These are phyloP conservation scores for Spatula versicolor DNA, from an alignment of 2,797 vertebrate species.

Conservation along the genomic window DNA sequence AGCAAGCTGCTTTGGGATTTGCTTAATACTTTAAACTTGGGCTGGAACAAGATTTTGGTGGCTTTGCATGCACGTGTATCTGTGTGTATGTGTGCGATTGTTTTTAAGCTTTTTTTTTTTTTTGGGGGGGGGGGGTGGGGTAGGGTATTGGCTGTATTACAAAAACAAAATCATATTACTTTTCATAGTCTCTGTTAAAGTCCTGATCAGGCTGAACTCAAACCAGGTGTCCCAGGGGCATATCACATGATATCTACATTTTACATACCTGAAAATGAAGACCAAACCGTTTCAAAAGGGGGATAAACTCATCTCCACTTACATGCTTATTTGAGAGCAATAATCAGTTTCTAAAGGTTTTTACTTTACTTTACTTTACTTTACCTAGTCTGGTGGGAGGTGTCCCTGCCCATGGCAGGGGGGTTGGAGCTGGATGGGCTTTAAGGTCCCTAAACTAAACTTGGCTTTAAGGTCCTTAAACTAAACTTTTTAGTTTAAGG, in stretches of 20 bases:
- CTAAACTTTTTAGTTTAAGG: too few relatives aligned
- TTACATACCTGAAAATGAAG: background rate
- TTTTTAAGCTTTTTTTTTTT: background rate
- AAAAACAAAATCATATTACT: background rate
- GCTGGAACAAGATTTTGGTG: background rate
- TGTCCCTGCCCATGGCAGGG: too few relatives aligned
- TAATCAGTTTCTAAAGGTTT: background rate
- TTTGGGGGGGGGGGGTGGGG: background rate
- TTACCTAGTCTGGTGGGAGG: too few relatives aligned
- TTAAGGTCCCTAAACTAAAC: too few relatives aligned
- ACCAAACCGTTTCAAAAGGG: background rate
- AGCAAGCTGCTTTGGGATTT: background rate
- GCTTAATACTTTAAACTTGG: background rate
- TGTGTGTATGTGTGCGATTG: background rate
- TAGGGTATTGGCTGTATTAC: background rate
- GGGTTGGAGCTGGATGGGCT: too few relatives aligned
- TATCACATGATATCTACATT: background rate
- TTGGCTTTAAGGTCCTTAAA: too few relatives aligned
- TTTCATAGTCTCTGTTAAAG: background rate
- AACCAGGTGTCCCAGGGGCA: background rate
- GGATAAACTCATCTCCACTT: background rate
- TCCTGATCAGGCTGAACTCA: rapidly evolving
- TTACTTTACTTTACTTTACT: too few relatives aligned
- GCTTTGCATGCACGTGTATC: background rate
- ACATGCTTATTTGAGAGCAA: background rate